Evolutionary conservation across 2,113 vertebrate species (phyloP), one percentile per base, ranked within the genome.

Genomic region (Geothlypis trichas): DNA sequence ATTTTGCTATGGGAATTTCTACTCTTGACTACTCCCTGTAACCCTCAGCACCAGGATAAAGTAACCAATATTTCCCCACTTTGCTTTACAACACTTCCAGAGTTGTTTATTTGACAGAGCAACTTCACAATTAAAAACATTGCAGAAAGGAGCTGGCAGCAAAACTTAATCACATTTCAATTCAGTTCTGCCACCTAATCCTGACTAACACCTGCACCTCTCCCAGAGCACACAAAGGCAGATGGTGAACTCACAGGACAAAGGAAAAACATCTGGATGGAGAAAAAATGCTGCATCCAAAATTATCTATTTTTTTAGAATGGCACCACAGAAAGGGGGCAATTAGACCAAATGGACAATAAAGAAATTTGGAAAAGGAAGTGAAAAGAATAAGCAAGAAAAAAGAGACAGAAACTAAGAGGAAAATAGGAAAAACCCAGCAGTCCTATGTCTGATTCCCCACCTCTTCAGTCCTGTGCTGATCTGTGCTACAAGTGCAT

Each of bases 151-250:
- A 95, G 27, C 9, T 73, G 74, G 85, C 20, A 58, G 63, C 31
- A 95, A 92, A 93, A 86, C 49, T 65, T 59, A 39, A 39, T 0
- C 58, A 66, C 31, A 80, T 74, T 80, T 90, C 62, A 76, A 58
- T 86, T 87, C 44, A 62, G 37, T 80, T 83, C 62, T 94, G 82
- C 58, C 71, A 94, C 78, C 78, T 79, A 90, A 89, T 61, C 66
- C 71, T 79, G 74, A 79, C n/a, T 62, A 91, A 73, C 72, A 96
- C 87, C 85, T 82, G 84, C 71, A 57, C 62, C 69, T 73, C 82
- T 85, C 88, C 67, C 79, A 88, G 58, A 58, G 51, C 46, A 82
- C 72, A 58, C 22, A 20, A 26, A 58, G 46, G 47, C 89, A 93
- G 92, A 78, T 82, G 81, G 74, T 20, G 7, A 63, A 57, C 0